Conservation (phyloP, 2,888 invertebrate genomes). For the Crocallis elinguaria region DNA sequence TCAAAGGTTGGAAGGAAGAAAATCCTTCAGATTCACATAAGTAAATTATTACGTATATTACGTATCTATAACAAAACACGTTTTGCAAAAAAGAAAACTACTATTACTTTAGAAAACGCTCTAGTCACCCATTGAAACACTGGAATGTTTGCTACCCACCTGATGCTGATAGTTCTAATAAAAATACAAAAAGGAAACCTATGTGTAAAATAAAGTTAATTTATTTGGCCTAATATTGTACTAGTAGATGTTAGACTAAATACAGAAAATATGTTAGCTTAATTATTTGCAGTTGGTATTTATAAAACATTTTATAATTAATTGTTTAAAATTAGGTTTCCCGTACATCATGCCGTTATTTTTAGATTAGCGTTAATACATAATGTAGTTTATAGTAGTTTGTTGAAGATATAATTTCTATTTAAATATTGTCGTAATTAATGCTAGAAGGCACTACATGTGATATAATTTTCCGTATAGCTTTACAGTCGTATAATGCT, state of each 20-base stretch:
- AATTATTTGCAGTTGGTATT: neutral
- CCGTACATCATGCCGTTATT: neutral
- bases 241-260: neutral
- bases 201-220: neutral
- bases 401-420: slow-evolving; percentile 1
- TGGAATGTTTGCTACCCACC: too few species aligned
- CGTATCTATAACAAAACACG: too few species aligned
- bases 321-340: neutral
- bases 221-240: neutral
- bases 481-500: neutral
- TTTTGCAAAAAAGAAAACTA: too few species aligned
- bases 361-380: neutral
- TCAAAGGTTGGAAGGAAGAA: too few species aligned
- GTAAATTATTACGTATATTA: too few species aligned
- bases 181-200: neutral
- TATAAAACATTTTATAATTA: neutral
- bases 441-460: neutral
- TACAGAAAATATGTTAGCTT: neutral
- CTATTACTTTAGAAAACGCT: too few species aligned
- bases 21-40: too few species aligned
- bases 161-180: too few species aligned
- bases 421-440: neutral
- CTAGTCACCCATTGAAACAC: too few species aligned
- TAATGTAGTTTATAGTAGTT: neutral
- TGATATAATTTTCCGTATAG: neutral